Conservation (phyloP, 2,797 vertebrate genomes). For the Atherinosoma microstoma region DNA sequence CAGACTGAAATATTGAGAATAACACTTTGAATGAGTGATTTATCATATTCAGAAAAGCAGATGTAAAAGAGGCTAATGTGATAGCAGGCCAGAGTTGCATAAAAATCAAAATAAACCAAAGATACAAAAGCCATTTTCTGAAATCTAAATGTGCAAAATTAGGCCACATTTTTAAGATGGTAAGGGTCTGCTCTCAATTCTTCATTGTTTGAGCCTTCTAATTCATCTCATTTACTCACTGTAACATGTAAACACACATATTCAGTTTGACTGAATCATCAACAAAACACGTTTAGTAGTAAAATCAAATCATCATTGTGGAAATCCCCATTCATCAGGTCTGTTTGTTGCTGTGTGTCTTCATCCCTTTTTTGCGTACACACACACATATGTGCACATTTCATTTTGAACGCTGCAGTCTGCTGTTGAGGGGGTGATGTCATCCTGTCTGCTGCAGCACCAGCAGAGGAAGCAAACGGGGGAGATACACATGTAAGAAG, state of each 20-base stretch:
- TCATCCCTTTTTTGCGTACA: constrained; percentile 2
- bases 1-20: constrained; percentile 2
- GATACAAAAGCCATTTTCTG: neutral
- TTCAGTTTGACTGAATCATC: neutral
- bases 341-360: neutral
- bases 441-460: constrained; percentile 82
- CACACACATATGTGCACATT: constrained; percentile 33
- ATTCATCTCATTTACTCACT: constrained; percentile 16
- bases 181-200: constrained; percentile 7
- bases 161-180: neutral
- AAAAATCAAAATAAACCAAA: neutral
- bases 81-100: neutral
- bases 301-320: neutral
- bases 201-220: neutral
- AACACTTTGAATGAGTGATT: neutral
- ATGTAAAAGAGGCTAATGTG: neutral
- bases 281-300: constrained; percentile 5
- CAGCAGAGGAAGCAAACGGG: constrained; percentile 57
- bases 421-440: constrained; percentile 75
- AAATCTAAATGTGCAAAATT: neutral
- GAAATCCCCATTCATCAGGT: constrained; percentile 11
- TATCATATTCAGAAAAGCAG: neutral
- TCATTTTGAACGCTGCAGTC: constrained; percentile 74
- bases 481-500: constrained; percentile 23
- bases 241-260: constrained; percentile 3